phyloP scores from a whole-genome alignment of 2,113 vertebrate genomes.

The Nycticryphes semicollaris region DNA sequence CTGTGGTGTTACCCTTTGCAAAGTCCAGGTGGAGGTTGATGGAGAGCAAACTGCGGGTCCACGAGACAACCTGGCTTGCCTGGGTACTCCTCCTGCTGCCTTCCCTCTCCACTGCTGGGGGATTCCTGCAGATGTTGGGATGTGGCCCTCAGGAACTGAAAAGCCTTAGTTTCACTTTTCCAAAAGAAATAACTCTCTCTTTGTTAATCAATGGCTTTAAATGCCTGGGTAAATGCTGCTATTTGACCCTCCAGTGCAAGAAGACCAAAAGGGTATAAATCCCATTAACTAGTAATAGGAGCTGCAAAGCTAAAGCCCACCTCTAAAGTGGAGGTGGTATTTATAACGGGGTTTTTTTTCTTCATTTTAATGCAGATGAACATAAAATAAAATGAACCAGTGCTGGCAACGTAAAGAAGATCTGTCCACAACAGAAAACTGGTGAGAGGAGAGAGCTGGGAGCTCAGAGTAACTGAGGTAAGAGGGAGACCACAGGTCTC shows the following conservation, averaged over 20 bases:
- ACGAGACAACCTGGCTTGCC: background rate
- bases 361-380: background rate
- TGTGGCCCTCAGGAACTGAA: background rate
- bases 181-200: background rate
- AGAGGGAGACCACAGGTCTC: background rate
- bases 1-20: background rate
- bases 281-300: background rate
- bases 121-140: background rate
- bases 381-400: background rate
- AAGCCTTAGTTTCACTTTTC: background rate
- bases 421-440: background rate
- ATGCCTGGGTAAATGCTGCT: background rate
- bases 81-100: background rate
- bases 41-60: background rate
- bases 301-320: background rate
- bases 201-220: background rate
- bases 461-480: accelerated
- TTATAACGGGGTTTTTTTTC: background rate
- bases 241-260: background rate
- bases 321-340: background rate
- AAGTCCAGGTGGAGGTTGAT: background rate
- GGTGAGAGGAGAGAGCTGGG: background rate
- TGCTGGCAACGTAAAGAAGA: background rate
- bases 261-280: background rate
- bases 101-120: background rate